Conservation (phyloP, 2,113 vertebrate species). For the Oxyura jamaicensis region DNA sequence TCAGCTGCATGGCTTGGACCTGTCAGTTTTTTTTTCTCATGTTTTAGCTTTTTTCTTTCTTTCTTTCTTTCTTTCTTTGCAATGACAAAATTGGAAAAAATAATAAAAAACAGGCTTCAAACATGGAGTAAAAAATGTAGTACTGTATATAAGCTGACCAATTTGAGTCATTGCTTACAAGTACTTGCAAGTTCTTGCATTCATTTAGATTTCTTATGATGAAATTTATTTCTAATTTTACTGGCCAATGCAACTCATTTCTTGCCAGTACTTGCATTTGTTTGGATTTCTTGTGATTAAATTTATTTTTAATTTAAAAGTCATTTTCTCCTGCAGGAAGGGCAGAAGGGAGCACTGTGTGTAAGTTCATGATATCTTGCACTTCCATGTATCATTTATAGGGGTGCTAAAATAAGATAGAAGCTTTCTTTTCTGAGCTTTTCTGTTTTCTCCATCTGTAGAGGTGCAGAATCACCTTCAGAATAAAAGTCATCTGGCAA, state of each 20-base stretch:
- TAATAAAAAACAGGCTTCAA: not conserved
- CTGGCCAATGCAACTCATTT: not conserved
- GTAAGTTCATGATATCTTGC: not conserved
- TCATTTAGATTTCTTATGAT: not conserved
- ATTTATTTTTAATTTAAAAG: not conserved
- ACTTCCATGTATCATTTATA: not conserved
- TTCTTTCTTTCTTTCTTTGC: not conserved
- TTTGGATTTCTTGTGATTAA: not conserved
- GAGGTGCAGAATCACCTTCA: not conserved
- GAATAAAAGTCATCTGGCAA: not conserved
- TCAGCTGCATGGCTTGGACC: fast-evolving
- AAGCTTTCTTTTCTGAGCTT: not conserved
- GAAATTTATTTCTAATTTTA: not conserved
- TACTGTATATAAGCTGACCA: not conserved
- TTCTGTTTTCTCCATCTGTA: not conserved
- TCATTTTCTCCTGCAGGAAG: not conserved
- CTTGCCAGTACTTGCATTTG: not conserved
- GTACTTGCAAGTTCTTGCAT: not conserved
- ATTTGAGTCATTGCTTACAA: not conserved
- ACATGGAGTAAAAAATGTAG: not conserved
- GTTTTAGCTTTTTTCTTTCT: not conserved
- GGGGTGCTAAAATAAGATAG: not conserved
- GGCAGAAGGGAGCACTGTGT: not conserved
- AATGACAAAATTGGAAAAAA: not conserved
- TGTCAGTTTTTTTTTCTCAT: not conserved